These are phyloP conservation scores for Folsomia candida DNA, from an alignment of 2,888 invertebrate genomes.

Conservation along the genomic window DNA sequence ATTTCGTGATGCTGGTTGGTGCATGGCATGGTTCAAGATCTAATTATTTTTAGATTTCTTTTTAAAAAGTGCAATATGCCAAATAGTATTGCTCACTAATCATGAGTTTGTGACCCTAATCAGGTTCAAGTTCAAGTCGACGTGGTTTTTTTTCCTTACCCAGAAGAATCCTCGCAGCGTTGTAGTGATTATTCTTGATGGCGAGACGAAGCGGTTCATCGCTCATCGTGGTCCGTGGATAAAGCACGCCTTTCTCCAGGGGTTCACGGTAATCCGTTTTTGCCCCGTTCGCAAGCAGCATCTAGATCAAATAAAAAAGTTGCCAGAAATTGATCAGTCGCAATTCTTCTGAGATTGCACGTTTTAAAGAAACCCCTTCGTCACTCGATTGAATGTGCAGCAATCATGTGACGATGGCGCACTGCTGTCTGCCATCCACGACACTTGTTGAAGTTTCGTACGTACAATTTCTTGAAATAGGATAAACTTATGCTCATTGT, in stretches of 20 bases:
- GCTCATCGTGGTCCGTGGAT: constrained; percentile 54
- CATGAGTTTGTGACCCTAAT: background rate
- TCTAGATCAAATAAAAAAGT: constrained; percentile 53
- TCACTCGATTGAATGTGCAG: no score
- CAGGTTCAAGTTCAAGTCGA: constrained; percentile 6
- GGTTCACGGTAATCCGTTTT: constrained; percentile 75
- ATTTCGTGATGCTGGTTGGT: no score
- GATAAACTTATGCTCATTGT: no score
- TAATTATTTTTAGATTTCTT: background rate
- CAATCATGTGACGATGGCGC: constrained; percentile 3
- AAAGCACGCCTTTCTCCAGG: constrained; percentile 61
- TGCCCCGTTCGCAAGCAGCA: constrained; percentile 73
- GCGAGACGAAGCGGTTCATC: constrained; percentile 88
- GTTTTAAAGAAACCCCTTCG: no score
- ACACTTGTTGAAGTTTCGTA: no score
- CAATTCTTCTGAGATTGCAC: no score
- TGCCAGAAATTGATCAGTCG: background rate
- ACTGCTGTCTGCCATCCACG: constrained; percentile 12
- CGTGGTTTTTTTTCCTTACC: constrained; percentile 33
- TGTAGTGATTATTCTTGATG: constrained; percentile 77
- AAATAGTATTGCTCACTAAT: background rate
- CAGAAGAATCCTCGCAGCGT: constrained; percentile 55
- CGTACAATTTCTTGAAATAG: no score
- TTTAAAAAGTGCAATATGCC: no score
- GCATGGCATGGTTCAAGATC: background rate